Evolutionary conservation across 2,888 invertebrate genomes (phyloP), one percentile per base, ranked within the genome.

Genomic region (Spisula subtruncata): DNA sequence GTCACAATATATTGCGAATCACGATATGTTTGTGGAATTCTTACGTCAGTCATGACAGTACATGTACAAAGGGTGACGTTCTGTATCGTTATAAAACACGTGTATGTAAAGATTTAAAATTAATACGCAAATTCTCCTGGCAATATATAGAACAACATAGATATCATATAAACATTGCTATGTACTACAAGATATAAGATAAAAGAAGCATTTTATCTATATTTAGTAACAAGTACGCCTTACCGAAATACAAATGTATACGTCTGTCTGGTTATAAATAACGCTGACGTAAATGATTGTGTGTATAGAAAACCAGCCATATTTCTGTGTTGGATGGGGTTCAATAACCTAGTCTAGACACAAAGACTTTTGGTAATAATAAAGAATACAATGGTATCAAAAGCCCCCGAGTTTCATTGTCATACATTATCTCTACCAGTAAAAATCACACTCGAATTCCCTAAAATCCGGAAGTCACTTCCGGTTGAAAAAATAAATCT

Each of bases 401-500:
- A 66, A 10, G 25, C 25, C 41, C 8, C 41, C 41, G 60, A 66
- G n/a, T n/a, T 66, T n/a, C 60, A 6, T 66, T 66, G 60, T 66
- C 6, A 25, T 66, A 25, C 25, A 66, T n/a, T 25, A 66, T n/a
- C 60, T 4, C 25, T 66, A 10, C n/a, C 8, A 32, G 2, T 0
- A 32, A 75, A 25, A 75, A 32, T 75, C 32, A 16, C 16, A 5
- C 75, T 25, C 75, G 75, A 5, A 75, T 32, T 75, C 75, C n/a
- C 35, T 12, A 0, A 32, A 2, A 32, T 75, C 75, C 75, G 75
- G 75, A 16, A 18, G 32, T 75, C 16, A 35, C 75, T 75, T 75
- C 75, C 75, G 75, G 75, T 35, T 75, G 18, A 32, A 75, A 75
- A 75, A 66, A 25, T 25, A 18, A 32, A 75, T 75, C 35, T 75